Conservation (phyloP, 1,140 invertebrate species). For the Drosophila equinoxialis region DNA sequence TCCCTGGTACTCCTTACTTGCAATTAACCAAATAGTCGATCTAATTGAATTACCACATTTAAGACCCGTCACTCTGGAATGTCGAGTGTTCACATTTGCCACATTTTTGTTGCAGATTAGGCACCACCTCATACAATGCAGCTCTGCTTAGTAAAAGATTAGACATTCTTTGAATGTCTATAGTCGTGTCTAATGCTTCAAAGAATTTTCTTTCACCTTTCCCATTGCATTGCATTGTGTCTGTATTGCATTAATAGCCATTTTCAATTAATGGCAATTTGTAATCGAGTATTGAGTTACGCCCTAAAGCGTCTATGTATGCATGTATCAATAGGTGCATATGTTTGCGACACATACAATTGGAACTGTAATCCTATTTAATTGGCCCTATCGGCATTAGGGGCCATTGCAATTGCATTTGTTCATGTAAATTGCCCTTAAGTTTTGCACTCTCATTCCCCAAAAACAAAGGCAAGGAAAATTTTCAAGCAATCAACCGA, state of each 20-base stretch:
- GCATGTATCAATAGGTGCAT: not conserved
- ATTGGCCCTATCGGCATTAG: slow-evolving; percentile 71
- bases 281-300: slow-evolving; percentile 81
- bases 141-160: not conserved
- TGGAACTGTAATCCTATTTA: slow-evolving; percentile 59
- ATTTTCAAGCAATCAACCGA: not conserved
- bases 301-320: slow-evolving; percentile 40
- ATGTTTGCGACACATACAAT: not conserved
- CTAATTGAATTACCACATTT: slow-evolving; percentile 37
- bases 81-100: slow-evolving; percentile 31
- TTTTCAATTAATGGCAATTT: slow-evolving; percentile 83
- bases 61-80: slow-evolving; percentile 13
- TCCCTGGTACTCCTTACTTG: slow-evolving; percentile 3
- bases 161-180: slow-evolving; percentile 39
- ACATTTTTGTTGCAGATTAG: slow-evolving; percentile 43
- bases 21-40: slow-evolving; percentile 21
- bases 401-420: slow-evolving; percentile 74
- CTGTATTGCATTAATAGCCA: slow-evolving; percentile 67
- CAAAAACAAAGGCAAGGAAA: slow-evolving; percentile 6
- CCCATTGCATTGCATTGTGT: slow-evolving; percentile 16
- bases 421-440: slow-evolving; percentile 78
- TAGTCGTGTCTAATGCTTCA: slow-evolving; percentile 48
- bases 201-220: slow-evolving; percentile 48
- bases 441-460: slow-evolving; percentile 53
- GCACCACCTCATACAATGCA: slow-evolving; percentile 12